A percentile compares a stretch with the other conserved stretches of the same genome.
phyloP scores from a whole-genome alignment of 2,797 vertebrate genomes.

The Aplochiton taeniatus region DNA sequence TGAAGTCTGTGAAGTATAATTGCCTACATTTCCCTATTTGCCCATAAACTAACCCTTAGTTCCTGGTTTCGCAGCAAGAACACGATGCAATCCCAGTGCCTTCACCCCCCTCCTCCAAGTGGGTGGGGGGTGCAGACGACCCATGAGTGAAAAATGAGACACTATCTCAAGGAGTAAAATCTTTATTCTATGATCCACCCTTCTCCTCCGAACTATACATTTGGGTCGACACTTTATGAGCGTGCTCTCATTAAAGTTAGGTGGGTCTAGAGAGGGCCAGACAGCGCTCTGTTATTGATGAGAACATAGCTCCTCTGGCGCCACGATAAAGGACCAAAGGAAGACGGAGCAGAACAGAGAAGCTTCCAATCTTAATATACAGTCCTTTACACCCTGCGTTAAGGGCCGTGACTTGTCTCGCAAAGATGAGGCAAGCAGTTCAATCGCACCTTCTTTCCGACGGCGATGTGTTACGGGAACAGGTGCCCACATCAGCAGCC shows the following conservation, averaged over 20 bases:
- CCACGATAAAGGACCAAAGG: background rate
- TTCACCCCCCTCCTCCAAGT: background rate
- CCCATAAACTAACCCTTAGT: too few species aligned
- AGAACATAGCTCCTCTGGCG: constrained; percentile 8
- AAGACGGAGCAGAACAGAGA: background rate
- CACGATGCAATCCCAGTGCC: background rate
- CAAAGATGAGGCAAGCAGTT: constrained; percentile 5
- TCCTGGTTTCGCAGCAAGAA: too few species aligned
- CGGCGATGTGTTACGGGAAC: constrained; percentile 23
- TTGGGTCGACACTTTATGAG: constrained; percentile 17
- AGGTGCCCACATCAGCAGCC: constrained; percentile 28
- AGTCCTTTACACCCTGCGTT: too few species aligned
- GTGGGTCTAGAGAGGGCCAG: constrained; percentile 6
- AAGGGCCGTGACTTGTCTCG: background rate
- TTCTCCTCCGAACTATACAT: constrained; percentile 18
- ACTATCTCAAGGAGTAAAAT: background rate
- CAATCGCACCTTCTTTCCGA: background rate
- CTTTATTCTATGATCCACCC: constrained; percentile 21
- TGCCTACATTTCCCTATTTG: background rate
- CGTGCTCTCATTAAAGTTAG: constrained; percentile 24
- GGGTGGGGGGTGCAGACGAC: too few species aligned
- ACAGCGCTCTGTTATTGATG: background rate
- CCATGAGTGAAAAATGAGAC: constrained; percentile 1
- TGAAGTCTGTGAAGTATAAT: background rate
- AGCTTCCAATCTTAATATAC: too few species aligned